Evolutionary conservation across 2,113 vertebrate species (phyloP).

Genomic region (Sinocyclocheilus grahami): DNA sequence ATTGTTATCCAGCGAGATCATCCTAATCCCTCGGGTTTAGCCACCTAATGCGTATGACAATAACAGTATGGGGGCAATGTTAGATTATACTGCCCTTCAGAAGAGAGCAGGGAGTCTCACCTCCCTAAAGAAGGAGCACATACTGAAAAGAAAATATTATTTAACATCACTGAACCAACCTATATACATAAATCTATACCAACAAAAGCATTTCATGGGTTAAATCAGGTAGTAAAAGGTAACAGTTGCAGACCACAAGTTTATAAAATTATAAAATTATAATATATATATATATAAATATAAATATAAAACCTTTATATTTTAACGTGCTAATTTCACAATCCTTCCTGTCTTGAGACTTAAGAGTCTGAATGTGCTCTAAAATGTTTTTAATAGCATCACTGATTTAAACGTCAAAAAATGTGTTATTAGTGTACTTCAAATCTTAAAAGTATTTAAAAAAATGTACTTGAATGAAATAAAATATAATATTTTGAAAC

Average conservation of each 20-base stretch:
- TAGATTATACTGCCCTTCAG: conserved; percentile 1
- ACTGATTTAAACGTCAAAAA: too few relatives aligned
- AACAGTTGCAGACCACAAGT: too few relatives aligned
- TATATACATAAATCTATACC: too few relatives aligned
- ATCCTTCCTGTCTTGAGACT: not conserved
- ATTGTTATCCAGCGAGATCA: conserved; percentile 64
- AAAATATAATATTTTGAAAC: too few relatives aligned
- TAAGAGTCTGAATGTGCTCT: not conserved
- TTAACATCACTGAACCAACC: not conserved
- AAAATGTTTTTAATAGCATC: not conserved
- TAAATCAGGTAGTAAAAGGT: too few relatives aligned
- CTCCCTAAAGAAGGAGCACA: not conserved
- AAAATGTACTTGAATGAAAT: not conserved
- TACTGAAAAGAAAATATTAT: not conserved
- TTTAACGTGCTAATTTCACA: not conserved
- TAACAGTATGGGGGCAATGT: conserved; percentile 55
- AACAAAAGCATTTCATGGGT: too few relatives aligned
- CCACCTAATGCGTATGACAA: conserved; percentile 59
- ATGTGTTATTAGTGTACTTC: too few relatives aligned
- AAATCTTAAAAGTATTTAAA: too few relatives aligned
- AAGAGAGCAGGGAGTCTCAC: conserved; percentile 30
- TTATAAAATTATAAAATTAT: too few relatives aligned
- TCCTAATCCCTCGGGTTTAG: conserved; percentile 67
- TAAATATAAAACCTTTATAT: not conserved
- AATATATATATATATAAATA: too few relatives aligned